These are phyloP conservation scores for Larimichthys crocea DNA, from an alignment of 2,113 vertebrate genomes.

Conservation along the genomic window DNA sequence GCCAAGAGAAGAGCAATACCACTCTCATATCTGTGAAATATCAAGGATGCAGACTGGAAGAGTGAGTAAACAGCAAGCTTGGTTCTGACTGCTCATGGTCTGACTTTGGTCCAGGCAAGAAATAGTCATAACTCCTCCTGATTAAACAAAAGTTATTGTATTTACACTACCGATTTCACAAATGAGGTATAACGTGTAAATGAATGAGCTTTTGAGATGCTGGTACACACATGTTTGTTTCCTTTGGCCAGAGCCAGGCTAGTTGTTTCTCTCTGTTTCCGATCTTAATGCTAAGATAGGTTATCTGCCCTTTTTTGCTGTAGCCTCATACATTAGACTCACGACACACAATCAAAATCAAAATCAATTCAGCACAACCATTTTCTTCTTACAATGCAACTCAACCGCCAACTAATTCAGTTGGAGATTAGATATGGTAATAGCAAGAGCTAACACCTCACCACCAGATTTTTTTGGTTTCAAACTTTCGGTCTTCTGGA, in stretches of 20 bases:
- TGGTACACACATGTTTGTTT: background rate
- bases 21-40: background rate
- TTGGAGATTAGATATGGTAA: background rate
- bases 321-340: background rate
- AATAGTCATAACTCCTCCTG: background rate
- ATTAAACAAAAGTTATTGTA: background rate
- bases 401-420: background rate
- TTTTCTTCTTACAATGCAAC: no score
- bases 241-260: background rate
- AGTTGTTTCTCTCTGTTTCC: no score
- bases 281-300: no score
- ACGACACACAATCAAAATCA: background rate
- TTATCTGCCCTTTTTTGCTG: background rate
- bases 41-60: background rate
- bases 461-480: no score
- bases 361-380: background rate
- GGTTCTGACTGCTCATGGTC: background rate
- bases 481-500: background rate
- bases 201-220: background rate
- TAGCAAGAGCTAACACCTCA: no score
- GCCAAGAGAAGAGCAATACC: background rate
- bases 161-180: background rate
- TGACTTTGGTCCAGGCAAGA: background rate
- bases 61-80: background rate
- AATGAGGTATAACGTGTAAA: background rate